These are phyloP conservation scores for Planococcus citri DNA, from an alignment of 1,140 invertebrate species.

Conservation along the genomic window DNA sequence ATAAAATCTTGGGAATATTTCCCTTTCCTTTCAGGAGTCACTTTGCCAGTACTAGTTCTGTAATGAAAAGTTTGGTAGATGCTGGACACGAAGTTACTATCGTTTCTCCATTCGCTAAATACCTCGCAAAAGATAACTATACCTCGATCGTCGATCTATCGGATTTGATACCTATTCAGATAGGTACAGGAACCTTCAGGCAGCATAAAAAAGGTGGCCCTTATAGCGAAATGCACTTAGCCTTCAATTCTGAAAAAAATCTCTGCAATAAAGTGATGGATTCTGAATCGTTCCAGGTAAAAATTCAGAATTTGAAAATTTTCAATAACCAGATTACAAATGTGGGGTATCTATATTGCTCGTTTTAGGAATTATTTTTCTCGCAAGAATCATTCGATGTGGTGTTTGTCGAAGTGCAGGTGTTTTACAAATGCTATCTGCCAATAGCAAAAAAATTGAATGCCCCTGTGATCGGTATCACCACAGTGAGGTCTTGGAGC, in stretches of 20 bases:
- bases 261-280: too few relatives aligned
- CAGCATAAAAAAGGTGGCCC: too few relatives aligned
- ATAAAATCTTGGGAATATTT: background rate
- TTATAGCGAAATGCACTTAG: too few relatives aligned
- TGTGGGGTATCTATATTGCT: too few relatives aligned
- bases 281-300: too few relatives aligned
- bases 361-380: background rate
- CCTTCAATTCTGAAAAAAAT: too few relatives aligned
- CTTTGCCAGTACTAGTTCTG: slow-evolving; percentile 47
- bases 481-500: background rate
- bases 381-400: background rate
- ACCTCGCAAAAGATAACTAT: slow-evolving; percentile 24
- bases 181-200: too few relatives aligned
- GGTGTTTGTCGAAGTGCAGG: background rate
- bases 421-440: background rate
- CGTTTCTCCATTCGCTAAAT: slow-evolving; percentile 45
- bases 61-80: slow-evolving; percentile 46
- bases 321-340: too few relatives aligned
- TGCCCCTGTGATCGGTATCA: background rate
- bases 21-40: slow-evolving; percentile 41
- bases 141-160: background rate
- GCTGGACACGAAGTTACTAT: slow-evolving; percentile 55
- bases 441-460: background rate
- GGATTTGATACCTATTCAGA: background rate
- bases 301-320: too few relatives aligned